Base-by-base conservation (phyloP, 2,797 vertebrate species). In the Helostoma temminkii region DNA sequence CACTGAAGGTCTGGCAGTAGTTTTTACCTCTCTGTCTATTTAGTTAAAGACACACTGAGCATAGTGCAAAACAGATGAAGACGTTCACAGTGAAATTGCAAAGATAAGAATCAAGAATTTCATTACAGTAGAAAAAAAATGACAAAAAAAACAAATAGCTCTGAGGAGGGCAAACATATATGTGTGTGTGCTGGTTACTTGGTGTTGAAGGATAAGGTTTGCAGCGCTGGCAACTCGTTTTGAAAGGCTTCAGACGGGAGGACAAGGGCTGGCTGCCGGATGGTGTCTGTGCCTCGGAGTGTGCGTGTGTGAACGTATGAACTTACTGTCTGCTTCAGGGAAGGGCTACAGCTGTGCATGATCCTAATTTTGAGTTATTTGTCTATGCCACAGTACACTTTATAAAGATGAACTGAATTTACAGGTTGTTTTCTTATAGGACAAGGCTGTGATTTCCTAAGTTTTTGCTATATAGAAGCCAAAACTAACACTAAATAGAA, bases 181-280 rank as follows among this genome's bases (percentile, higher is more conserved):
- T 49, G 26, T 25, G 9, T 34, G 57, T 53, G 45, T 10, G 58
- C 30, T 37, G 49, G 48, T 50, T 34, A 21, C 25, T 57, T 43
- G 50, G 58, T 85, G 77, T 50, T 71, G 71, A 74, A 8, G 53
- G 71, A 74, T 67, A 25, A 5, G 32, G 41, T 76, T 81, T 0
- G 53, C 24, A 78, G 80, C 60, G 3, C 19, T 66, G 52, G 30
- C 18, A 3, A 36, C 46, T 71, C 41, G 42, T 12, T 65, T 37
- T 68, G 64, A 77, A 16, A 66, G 41, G 60, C 43, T 58, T 72
- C 37, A 67, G 63, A 74, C 53, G 62, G 22, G 50, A 34, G 48
- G 66, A 78, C 16, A 19, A 36, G 41, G 48, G 55, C 73, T 76
- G 56, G 56, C 49, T 63, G 53, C 75, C 67, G 62, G 36, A 45